Base-by-base conservation (phyloP, 1,140 invertebrate species). In the Papilio dardanus region DNA sequence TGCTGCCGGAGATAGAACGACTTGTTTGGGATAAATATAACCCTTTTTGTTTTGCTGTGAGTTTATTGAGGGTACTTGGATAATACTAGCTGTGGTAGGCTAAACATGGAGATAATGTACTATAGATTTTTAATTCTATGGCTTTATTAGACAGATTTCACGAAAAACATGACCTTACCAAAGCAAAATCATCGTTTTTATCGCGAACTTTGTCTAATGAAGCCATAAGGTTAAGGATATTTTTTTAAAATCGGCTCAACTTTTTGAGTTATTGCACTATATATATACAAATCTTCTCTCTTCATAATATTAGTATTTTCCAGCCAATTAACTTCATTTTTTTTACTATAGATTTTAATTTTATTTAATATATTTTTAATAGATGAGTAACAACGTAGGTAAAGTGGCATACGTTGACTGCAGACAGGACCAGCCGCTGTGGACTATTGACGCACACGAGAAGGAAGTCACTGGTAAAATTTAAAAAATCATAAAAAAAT, bases 11-110 rank as follows among this genome's bases (percentile, higher is more conserved):
- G 94, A 96, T 99, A 35, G 98, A 99, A 94, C 96, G 96, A 80
- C 95, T 98, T n/a, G 76, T 95, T 0, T 99, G 98, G 98, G 96
- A 99, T 93, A 92, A 93, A 71, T 95, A 95, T 76, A 95, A 97
- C 83, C 94, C 96, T 3, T 96, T 96, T 86, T 95, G 95, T 80
- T 97, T 96, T 85, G 95, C 96, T 85, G 97, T 97, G 88, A 94
- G 95, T 94, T 68, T 6, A 50, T 37, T 37, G n/a, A n/a, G n/a
- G n/a, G n/a, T 37, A 3, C 7, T 33, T 33, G 7, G 3, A 33
- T 3, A 33, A 33, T 33, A 33, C 12, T 65, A 10, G 14, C 54
- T 28, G n/a, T 75, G 42, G 33, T 33, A 33, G 3, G 3, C 7
- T 33, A 33, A 33, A 33, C 7, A 33, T 33, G n/a, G n/a, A n/a